Conservation (phyloP, 2,113 vertebrate species). For the Mastomys coucha region DNA sequence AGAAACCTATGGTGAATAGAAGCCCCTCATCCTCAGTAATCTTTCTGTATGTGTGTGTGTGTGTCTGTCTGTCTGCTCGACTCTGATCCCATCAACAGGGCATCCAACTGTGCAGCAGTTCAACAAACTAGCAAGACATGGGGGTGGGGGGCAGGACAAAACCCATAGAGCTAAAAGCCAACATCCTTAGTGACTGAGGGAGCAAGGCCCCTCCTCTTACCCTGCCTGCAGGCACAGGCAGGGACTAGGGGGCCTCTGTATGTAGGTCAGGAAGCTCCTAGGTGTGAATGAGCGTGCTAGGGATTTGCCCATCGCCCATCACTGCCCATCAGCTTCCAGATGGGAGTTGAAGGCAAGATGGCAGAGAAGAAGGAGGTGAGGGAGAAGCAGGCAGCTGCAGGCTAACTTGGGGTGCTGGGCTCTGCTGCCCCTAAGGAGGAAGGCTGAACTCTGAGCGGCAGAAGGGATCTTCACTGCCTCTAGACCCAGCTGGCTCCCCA, state of each 20-base stretch:
- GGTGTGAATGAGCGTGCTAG: background rate
- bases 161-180: background rate
- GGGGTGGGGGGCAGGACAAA: background rate
- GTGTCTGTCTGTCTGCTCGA: background rate
- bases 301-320: background rate
- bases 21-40: background rate
- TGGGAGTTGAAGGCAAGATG: background rate
- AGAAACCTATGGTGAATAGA: background rate
- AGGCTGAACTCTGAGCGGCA: background rate
- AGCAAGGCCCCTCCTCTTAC: background rate
- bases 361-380: too few relatives aligned
- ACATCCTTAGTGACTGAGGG: background rate
- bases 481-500: conserved; percentile 62
- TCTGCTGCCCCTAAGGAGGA: background rate
- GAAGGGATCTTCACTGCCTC: conserved; percentile 1
- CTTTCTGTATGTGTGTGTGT: too few relatives aligned
- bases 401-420: background rate
- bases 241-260: background rate
- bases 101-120: background rate
- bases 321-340: background rate
- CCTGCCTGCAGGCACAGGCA: background rate
- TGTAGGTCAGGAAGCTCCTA: background rate
- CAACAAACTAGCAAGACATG: background rate
- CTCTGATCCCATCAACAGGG: background rate
- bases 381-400: background rate